Evolutionary conservation across 2,113 vertebrate species (phyloP).

Genomic region (Gasterosteus aculeatus): DNA sequence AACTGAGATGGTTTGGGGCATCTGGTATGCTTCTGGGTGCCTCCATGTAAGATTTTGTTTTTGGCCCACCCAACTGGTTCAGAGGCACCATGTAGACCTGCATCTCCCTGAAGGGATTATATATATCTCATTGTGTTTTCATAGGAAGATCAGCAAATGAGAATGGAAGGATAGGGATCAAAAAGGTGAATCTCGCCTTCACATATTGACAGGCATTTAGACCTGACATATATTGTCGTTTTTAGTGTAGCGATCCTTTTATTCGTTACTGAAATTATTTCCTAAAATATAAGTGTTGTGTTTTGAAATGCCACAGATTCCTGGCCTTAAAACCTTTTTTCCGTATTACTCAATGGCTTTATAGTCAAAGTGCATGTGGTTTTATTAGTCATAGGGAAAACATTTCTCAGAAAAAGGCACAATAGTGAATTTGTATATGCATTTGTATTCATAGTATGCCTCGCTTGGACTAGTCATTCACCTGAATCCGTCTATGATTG

Average conservation of each 20-base stretch:
- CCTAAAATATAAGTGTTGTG: neutral
- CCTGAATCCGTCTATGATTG: neutral
- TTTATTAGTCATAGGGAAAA: neutral
- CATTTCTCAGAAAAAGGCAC: neutral
- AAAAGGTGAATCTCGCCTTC: neutral
- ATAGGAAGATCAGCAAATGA: neutral
- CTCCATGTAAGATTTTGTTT: neutral
- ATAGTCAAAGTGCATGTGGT: neutral
- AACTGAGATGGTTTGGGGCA: neutral
- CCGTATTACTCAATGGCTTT: neutral
- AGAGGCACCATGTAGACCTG: neutral
- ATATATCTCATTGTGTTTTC: neutral
- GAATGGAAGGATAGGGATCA: conserved; percentile 14
- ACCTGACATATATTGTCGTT: neutral
- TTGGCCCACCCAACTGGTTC: neutral
- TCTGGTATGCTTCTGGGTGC: neutral
- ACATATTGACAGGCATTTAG: neutral
- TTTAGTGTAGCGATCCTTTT: too few relatives aligned
- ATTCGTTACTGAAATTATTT: neutral
- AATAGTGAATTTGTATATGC: neutral
- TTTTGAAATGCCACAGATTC: neutral
- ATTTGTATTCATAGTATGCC: neutral
- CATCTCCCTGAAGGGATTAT: neutral
- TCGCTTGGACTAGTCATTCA: neutral
- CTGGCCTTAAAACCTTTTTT: neutral